Base-by-base conservation (phyloP, 1,140 invertebrate species). In the Lineus longissimus region DNA sequence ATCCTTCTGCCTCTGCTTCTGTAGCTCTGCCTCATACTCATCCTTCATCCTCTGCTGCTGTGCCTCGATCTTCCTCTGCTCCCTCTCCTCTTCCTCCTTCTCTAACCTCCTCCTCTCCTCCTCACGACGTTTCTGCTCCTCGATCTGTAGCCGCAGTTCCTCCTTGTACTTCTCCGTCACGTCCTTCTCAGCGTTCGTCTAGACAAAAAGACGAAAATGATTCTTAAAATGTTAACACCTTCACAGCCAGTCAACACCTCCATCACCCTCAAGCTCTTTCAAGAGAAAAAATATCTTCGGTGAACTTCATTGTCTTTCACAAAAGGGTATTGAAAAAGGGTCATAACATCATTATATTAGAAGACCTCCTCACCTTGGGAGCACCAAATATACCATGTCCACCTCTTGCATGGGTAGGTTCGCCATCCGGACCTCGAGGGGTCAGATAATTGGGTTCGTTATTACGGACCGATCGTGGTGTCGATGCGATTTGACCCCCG, bases 301-400 rank as follows among this genome's bases (percentile, higher is more conserved):
- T n/a, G n/a, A n/a, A n/a, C n/a, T n/a, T n/a, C n/a, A n/a, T n/a
- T n/a, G n/a, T n/a, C n/a, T n/a, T n/a, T n/a, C n/a, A n/a, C n/a
- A n/a, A n/a, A n/a, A n/a, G n/a, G n/a, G n/a, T n/a, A n/a, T n/a
- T n/a, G n/a, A n/a, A n/a, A n/a, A n/a, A n/a, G n/a, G n/a, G n/a
- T n/a, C n/a, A n/a, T n/a, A n/a, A n/a, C n/a, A n/a, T n/a, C n/a
- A n/a, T n/a, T n/a, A n/a, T n/a, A n/a, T n/a, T n/a, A n/a, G n/a
- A n/a, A n/a, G n/a, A n/a, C n/a, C n/a, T n/a, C n/a, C 56, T 41
- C 66, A 79, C 77, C 73, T 73, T 78, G 1, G 78, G 77, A 59
- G 73, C 64, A 2, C 80, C 81, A 69, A 82, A 82, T 23, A 82
- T 81, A 29, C 81, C 81, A 73, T 82, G 73, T n/a, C 80, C 80